Conservation (phyloP, 1,140 invertebrate species). For the Caenorhabditis brenneri region DNA sequence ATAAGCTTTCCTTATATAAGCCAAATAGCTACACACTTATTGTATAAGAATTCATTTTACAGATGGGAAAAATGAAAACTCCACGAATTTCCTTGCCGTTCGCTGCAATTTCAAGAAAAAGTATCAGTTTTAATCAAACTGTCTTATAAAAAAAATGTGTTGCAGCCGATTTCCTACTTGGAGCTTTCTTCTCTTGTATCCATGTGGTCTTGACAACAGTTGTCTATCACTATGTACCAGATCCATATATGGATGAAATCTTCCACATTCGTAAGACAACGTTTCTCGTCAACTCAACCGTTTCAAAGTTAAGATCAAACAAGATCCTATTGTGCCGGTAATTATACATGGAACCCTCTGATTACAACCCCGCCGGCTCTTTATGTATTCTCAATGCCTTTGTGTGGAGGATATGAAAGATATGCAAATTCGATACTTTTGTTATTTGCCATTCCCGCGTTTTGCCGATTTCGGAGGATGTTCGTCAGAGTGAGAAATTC, state of each 20-base stretch:
- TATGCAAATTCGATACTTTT: slow-evolving; percentile 81
- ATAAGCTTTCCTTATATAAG: too few relatives aligned
- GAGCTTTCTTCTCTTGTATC: neutral
- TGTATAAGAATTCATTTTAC: neutral
- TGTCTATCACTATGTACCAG: slow-evolving; percentile 68
- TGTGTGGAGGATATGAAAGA: slow-evolving; percentile 72
- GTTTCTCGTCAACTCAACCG: slow-evolving; percentile 80
- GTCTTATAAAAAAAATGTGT: neutral
- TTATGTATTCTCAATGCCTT: slow-evolving; percentile 79
- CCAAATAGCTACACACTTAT: too few relatives aligned
- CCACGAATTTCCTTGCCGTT: neutral
- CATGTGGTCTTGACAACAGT: slow-evolving; percentile 16
- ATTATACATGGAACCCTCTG: slow-evolving; percentile 86
- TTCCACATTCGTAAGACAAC: slow-evolving; percentile 90
- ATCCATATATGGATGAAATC: slow-evolving; percentile 86
- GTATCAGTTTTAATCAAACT: neutral
- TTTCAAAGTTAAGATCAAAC: neutral
- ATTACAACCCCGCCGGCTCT: slow-evolving; percentile 94
- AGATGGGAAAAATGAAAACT: neutral
- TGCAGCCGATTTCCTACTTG: slow-evolving; percentile 1
- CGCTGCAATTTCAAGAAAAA: neutral
- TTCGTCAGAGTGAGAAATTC: slow-evolving; percentile 48
- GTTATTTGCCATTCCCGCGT: slow-evolving; percentile 79
- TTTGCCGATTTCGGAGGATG: slow-evolving; percentile 76
- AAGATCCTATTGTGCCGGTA: slow-evolving; percentile 13